Evolutionary conservation across 2,888 invertebrate species (phyloP).

Genomic region (Molorchus minor): DNA sequence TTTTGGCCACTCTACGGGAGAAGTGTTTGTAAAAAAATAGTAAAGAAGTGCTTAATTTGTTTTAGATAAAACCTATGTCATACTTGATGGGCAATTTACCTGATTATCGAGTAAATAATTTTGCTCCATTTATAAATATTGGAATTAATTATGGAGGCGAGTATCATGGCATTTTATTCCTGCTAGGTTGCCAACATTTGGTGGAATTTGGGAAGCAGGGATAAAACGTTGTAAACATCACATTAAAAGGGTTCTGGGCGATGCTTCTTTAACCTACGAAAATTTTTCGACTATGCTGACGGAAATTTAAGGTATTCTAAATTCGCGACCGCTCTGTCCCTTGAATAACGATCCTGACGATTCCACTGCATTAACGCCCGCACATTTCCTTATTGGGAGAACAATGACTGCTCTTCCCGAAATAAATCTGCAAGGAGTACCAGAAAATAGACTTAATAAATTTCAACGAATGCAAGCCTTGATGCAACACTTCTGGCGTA

Average conservation of each 20-base stretch:
- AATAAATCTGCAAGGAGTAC: conserved; percentile 1
- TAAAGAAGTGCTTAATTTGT: too few relatives aligned
- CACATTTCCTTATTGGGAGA: conserved; percentile 44
- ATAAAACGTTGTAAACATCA: conserved; percentile 40
- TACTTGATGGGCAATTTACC: too few relatives aligned
- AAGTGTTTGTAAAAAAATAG: too few relatives aligned
- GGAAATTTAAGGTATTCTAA: conserved; percentile 43
- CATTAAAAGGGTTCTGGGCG: conserved; percentile 41
- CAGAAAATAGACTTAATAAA: conserved; percentile 10
- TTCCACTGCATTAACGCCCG: conserved; percentile 27
- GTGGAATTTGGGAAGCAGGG: too few relatives aligned
- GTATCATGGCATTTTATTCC: too few relatives aligned
- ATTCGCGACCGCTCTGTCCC: conserved; percentile 42
- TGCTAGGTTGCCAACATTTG: too few relatives aligned
- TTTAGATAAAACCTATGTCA: too few relatives aligned
- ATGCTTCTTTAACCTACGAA: conserved; percentile 37
- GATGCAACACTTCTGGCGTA: conserved; percentile 28
- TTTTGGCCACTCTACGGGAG: background rate
- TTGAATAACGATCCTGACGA: conserved; percentile 30
- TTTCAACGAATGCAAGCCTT: conserved; percentile 27
- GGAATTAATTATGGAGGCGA: background rate
- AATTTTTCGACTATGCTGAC: conserved; percentile 42
- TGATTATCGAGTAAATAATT: background rate
- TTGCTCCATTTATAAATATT: background rate
- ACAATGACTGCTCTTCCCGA: conserved; percentile 38